These are phyloP conservation scores for Procambarus virginalis DNA, from an alignment of 1,140 invertebrate species.

Conservation along the genomic window DNA sequence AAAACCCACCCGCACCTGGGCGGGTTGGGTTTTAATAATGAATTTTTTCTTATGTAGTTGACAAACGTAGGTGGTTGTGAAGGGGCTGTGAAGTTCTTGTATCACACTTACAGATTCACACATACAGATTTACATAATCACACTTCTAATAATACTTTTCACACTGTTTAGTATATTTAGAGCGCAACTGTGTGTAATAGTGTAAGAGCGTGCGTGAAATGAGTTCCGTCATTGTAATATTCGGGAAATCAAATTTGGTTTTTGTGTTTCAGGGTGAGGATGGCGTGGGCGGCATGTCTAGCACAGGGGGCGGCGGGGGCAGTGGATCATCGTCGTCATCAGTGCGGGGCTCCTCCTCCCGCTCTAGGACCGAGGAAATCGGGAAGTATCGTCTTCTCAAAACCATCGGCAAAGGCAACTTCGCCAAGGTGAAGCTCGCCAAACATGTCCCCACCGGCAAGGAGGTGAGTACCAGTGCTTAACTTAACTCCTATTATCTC, in stretches of 20 bases:
- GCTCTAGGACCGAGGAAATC: constrained; percentile 90
- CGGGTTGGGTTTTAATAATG: no score
- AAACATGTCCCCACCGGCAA: constrained; percentile 99
- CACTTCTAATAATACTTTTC: not conserved
- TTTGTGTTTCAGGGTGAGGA: constrained; percentile 60
- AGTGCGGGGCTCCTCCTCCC: constrained; percentile 74
- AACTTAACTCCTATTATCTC: not conserved
- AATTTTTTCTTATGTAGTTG: no score
- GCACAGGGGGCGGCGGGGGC: constrained; percentile 60
- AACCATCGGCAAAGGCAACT: constrained; percentile 99
- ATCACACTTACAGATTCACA: not conserved
- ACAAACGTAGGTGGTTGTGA: no score
- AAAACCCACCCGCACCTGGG: no score
- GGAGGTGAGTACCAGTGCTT: constrained; percentile 81
- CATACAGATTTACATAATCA: constrained; percentile 3
- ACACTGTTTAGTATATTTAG: not conserved
- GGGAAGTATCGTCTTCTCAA: constrained; percentile 99
- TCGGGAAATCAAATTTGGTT: not conserved
- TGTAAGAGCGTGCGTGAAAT: not conserved
- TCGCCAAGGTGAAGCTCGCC: constrained; percentile 99
- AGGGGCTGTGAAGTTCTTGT: no score
- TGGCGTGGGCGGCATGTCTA: constrained; percentile 52
- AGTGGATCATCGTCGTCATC: constrained; percentile 60
- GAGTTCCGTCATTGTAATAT: not conserved
- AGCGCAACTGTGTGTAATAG: not conserved